Base-by-base conservation (phyloP, 1,140 invertebrate genomes). In the Camponotus pennsylvanicus region DNA sequence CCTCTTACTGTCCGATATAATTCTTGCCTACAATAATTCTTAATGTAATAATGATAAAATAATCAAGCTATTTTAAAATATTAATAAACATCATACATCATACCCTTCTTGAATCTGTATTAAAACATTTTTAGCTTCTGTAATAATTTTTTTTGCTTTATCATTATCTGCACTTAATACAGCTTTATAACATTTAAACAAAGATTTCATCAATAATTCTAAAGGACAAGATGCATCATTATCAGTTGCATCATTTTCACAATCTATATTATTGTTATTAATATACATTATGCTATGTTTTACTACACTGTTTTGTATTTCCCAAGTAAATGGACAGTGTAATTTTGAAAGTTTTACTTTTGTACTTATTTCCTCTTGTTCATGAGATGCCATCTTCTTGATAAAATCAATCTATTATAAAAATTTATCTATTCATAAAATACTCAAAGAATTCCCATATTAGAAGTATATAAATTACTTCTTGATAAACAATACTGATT, bases 261-360 rank as follows among this genome's bases (percentile, higher is more conserved):
- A 9, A 11, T 45, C 15, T 0, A 5, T 2, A 52, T 52, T 18
- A 11, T 4, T 9, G 0, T 0, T 32, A 21, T 52, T 15, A 15
- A 15, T 5, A 8, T 4, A 5, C 18, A 2, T 18, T 15, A 8
- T 21, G 0, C 1, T 18, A 15, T 79, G n/a, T 3, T 52, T 67
- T 55, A 21, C n/a, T 0, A 11, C 0, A 40, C 13, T 27, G 18
- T 79, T 45, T 0, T 67, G 5, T 18, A 79, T 40, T 37, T 69
- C 61, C 77, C 63, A 79, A 18, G 45, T 79, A 79, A 79, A 79
- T 18, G 77, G 77, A 5, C 77, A 79, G 0, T 79, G n/a, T 67
- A 69, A 69, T 37, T 40, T 40, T 1, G 8, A 27, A 11, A 79
- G 63, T 8, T 67, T 55, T 67, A 1, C 2, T 15, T 79, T 79